These are phyloP conservation scores for Trinectes maculatus DNA, from an alignment of 2,113 vertebrate genomes.

Conservation along the genomic window DNA sequence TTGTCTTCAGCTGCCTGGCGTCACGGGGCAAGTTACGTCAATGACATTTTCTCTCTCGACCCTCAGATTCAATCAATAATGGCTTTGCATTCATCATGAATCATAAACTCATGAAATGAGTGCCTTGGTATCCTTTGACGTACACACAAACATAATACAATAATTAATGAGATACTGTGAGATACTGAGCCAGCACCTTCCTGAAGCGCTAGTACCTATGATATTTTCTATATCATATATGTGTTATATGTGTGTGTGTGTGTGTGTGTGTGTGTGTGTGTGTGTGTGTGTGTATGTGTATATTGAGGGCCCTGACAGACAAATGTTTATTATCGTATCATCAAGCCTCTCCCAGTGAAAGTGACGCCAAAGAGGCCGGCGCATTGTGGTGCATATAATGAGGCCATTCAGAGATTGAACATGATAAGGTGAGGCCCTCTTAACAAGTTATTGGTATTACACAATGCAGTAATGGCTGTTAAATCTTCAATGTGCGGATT, in stretches of 20 bases:
- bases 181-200: too few relatives aligned
- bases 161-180: too few relatives aligned
- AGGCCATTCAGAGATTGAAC: constrained; percentile 65
- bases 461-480: constrained; percentile 39
- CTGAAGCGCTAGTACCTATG: too few relatives aligned
- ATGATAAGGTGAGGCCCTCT: constrained; percentile 28
- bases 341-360: constrained; percentile 41
- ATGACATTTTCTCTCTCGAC: constrained; percentile 68
- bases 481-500: constrained; percentile 31
- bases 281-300: too few relatives aligned
- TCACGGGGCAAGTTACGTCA: constrained; percentile 72
- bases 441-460: constrained; percentile 48
- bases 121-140: too few relatives aligned
- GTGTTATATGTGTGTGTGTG: too few relatives aligned
- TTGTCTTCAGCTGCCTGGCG: constrained; percentile 69
- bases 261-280: too few relatives aligned
- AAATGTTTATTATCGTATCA: constrained; percentile 50
- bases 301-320: constrained; percentile 37
- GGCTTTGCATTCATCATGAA: constrained; percentile 64
- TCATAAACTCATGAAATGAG: too few relatives aligned
- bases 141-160: too few relatives aligned
- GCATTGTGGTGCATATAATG: constrained; percentile 67
- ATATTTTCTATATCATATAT: too few relatives aligned
- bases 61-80: constrained; percentile 62
- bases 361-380: constrained; percentile 28